Base-by-base conservation (phyloP, 2,888 invertebrate genomes). In the Synanthedon andrenaeformis region DNA sequence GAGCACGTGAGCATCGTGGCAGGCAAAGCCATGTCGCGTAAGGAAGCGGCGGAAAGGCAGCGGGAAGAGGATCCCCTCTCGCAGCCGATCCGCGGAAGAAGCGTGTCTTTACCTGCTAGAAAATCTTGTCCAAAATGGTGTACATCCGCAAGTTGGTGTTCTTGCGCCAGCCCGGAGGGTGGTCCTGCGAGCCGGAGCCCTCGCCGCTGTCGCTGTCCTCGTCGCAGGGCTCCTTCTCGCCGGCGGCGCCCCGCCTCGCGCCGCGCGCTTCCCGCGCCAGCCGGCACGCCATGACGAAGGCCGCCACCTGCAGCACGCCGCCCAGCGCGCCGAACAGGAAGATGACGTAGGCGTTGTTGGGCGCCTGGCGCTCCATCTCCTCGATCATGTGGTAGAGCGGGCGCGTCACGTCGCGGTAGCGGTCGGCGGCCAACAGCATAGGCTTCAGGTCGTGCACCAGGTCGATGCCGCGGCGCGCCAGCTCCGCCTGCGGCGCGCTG, bases 51-150 rank as follows among this genome's bases (percentile, higher is more conserved):
- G n/a, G n/a, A n/a, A n/a, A n/a, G n/a, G n/a, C n/a, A n/a, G n/a
- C n/a, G n/a, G n/a, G n/a, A n/a, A n/a, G n/a, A n/a, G n/a, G n/a
- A n/a, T n/a, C n/a, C n/a, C n/a, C n/a, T n/a, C n/a, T n/a, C n/a
- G n/a, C n/a, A n/a, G n/a, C n/a, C n/a, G n/a, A n/a, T n/a, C n/a
- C n/a, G n/a, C 28, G 28, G 28, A 28, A 6, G 28, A 2, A 28
- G 28, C 8, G 8, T 10, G 4, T 35, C 35, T 35, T 8, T 42
- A 83, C 85, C 85, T 85, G 86, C 83, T 86, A 86, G 84, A 86
- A 86, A 82, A 86, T 85, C 63, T 86, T 86, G 76, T 86, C 86
- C 54, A 86, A 77, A 54, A 86, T 85, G 53, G 86, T 85, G 74
- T 86, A 86, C 86, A 86, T 86, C 67, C 83, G 74, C 58, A 85